phyloP scores from a whole-genome alignment of 2,113 vertebrate genomes.

The Seriola quinqueradiata region DNA sequence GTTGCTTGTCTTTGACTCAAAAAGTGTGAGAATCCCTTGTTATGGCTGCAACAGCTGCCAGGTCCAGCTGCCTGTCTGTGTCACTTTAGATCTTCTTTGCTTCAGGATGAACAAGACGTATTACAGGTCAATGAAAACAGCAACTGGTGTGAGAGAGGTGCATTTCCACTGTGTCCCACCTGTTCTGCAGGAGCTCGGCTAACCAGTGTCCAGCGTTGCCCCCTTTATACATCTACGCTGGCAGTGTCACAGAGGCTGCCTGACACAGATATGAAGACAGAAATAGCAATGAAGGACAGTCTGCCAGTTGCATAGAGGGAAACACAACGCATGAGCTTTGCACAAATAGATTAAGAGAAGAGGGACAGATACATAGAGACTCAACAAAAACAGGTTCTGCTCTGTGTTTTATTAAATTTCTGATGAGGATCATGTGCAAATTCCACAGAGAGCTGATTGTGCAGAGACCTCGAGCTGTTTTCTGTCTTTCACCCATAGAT shows the following conservation, averaged over 20 bases:
- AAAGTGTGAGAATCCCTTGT: neutral
- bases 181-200: slow-evolving; percentile 34
- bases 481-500: slow-evolving; percentile 20
- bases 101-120: neutral
- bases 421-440: slow-evolving; percentile 44
- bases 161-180: slow-evolving; percentile 20
- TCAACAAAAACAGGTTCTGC: slow-evolving; percentile 43
- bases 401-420: slow-evolving; percentile 57
- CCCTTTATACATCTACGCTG: slow-evolving; percentile 38
- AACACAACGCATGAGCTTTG: neutral
- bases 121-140: slow-evolving; percentile 21
- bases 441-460: slow-evolving; percentile 34
- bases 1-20: neutral
- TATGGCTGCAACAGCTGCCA: slow-evolving; percentile 19
- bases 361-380: neutral
- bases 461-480: slow-evolving; percentile 41
- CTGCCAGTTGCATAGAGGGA: slow-evolving; percentile 34
- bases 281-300: slow-evolving; percentile 64
- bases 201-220: slow-evolving; percentile 16
- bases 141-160: slow-evolving; percentile 40
- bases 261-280: slow-evolving; percentile 74
- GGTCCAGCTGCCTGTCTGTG: slow-evolving; percentile 21
- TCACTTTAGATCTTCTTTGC: neutral
- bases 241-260: slow-evolving; percentile 40
- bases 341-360: neutral